Conservation (phyloP, 2,888 invertebrate species). For the Yponomeuta sedellus region DNA sequence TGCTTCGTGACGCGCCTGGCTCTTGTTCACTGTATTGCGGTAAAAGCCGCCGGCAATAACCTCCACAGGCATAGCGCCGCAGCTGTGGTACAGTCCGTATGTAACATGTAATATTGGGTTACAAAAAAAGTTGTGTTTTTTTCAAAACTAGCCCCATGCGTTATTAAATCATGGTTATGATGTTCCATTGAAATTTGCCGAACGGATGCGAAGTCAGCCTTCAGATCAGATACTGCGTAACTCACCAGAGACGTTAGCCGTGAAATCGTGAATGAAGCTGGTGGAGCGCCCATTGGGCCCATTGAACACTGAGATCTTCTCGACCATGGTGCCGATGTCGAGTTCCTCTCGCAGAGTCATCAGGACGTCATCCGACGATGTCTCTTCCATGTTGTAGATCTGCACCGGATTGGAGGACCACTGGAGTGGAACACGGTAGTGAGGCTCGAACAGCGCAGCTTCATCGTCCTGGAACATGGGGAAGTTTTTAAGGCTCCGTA, state of each 20-base stretch:
- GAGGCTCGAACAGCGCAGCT: conserved; percentile 26
- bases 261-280: conserved; percentile 95
- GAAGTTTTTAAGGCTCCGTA: not conserved
- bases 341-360: conserved; percentile 85
- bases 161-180: too few species aligned
- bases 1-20: too few species aligned
- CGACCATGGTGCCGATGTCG: conserved; percentile 86
- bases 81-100: too few species aligned
- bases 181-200: too few species aligned
- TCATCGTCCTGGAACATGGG: not conserved
- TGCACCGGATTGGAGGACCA: conserved; percentile 27
- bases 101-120: too few species aligned
- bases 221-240: conserved; percentile 6
- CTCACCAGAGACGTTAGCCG: conserved; percentile 79
- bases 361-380: conserved; percentile 26
- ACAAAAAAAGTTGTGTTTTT: too few species aligned
- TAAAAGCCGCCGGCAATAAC: too few species aligned
- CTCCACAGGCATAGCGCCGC: too few species aligned
- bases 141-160: too few species aligned
- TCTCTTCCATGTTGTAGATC: not conserved
- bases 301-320: conserved; percentile 91
- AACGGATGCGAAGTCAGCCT: too few species aligned
- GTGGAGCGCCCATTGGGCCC: conserved; percentile 88
- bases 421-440: conserved; percentile 34
- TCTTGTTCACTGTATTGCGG: too few species aligned